These are phyloP conservation scores for Lamellibrachia columna DNA, from an alignment of 2,888 invertebrate species.

Conservation along the genomic window DNA sequence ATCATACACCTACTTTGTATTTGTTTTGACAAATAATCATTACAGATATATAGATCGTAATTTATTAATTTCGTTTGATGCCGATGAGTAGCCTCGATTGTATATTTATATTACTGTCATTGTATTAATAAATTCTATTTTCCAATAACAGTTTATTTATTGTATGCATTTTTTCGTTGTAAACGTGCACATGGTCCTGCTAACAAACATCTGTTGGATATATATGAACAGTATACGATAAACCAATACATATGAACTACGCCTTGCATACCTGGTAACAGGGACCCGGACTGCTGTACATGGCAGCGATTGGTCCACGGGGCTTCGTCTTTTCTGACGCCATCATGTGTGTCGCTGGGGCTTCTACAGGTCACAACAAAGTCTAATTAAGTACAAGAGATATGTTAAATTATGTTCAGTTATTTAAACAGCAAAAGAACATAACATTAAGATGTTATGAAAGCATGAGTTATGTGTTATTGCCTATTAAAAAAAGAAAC, in stretches of 20 bases:
- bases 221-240: background rate
- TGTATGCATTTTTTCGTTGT: too few species aligned
- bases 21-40: too few species aligned
- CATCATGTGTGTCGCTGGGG: background rate
- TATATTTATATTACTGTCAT: too few species aligned
- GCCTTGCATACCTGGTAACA: slow-evolving; percentile 8
- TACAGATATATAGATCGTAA: too few species aligned
- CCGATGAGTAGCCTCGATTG: too few species aligned
- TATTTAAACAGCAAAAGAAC: background rate
- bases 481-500: too few species aligned
- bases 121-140: too few species aligned
- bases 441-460: background rate
- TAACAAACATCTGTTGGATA: background rate
- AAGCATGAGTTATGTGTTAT: background rate
- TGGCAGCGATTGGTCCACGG: slow-evolving; percentile 22
- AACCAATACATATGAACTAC: background rate
- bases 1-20: too few species aligned
- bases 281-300: slow-evolving; percentile 25
- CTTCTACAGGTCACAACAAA: background rate
- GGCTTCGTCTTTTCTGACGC: slow-evolving; percentile 23
- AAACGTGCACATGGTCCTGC: too few species aligned
- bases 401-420: background rate
- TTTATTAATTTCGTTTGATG: too few species aligned
- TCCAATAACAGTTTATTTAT: too few species aligned
- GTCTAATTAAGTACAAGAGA: background rate